Base-by-base conservation (phyloP, 2,797 vertebrate species). In the Acipenser ruthenus region DNA sequence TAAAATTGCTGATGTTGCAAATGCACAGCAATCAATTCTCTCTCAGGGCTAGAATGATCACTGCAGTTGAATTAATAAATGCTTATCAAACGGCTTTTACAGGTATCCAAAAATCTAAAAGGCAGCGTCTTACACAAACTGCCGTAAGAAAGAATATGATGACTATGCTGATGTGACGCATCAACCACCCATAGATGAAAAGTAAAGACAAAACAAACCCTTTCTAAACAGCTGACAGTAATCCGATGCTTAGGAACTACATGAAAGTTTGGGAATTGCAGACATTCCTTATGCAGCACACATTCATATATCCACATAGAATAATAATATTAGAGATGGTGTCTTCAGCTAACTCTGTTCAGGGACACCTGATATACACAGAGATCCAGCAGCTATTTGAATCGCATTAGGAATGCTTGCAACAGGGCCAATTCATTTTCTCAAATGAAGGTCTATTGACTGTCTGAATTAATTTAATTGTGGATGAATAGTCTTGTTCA, bases 181-280 rank as follows among this genome's bases (percentile, higher is more conserved):
- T 52, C 49, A 59, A 62, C 64, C 52, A 61, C 66, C 63, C 68
- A 74, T 71, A 62, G 58, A 76, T 79, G 73, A 71, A 74, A 67
- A 77, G 75, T 78, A 76, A 77, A 77, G 75, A 72, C 73, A 75
- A 70, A 75, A 70, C 63, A 23, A 61, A 73, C 80, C 74, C 75
- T 69, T 72, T 75, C 77, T 76, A 72, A 73, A 83, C 84, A 86
- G 83, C 82, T 87, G 86, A 85, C 79, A 76, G 50, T 77, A 87
- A 87, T 77, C 79, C 74, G 83, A 87, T 86, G 81, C 72, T 72
- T 71, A 66, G 72, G 81, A 74, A 83, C 83, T 83, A 78, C 82
- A 79, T 71, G 78, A 74, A 76, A 77, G 81, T 77, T 62, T 74
- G 74, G 76, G 79, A 71, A 66, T 79, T 77, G 79, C 77, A 77